Base-by-base conservation (phyloP, 1,140 invertebrate genomes). In the Nixonia krombeini region DNA sequence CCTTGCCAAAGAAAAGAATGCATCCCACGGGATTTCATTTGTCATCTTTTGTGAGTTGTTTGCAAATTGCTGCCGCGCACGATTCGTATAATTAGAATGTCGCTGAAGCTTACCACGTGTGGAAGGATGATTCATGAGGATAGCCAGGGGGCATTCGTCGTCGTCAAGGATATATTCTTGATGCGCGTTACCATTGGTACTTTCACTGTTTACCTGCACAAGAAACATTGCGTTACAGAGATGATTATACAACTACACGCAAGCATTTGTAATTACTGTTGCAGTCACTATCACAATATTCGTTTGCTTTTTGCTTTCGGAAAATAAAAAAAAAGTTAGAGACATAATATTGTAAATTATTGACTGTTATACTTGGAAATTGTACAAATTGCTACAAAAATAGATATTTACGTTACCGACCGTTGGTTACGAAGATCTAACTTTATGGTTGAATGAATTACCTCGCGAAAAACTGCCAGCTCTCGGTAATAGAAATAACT, bases 71-170 rank as follows among this genome's bases (percentile, higher is more conserved):
- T 7, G 23, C 4, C 16, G n/a, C 12, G 6, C 18, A 25, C 7
- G 31, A 38, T 26, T 47, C 12, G 6, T 8, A 4, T 56, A 61
- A 68, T 68, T 57, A 62, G 37, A 68, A 58, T 52, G 28, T 35
- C 2, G 37, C 0, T 35, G 42, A 58, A 64, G 88, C 90, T 91
- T 81, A 95, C 94, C 93, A 87, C 91, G 89, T 18, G 90, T 89
- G 59, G 92, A 91, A 33, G 91, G 90, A 84, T 95, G 92, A 81
- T 94, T 95, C 93, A 96, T 96, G 53, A 95, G 88, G 78, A 99
- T 98, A 13, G 94, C 94, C 52, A 99, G 87, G 23, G 97, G 97
- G 86, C 96, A 99, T 81, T 99, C 97, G 78, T 97, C 95, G 78
- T 98, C 96, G 81, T 98, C 96, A 65, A 99, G 86, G 74, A 98